These are phyloP conservation scores for Criorhina ranunculi DNA, from an alignment of 2,888 invertebrate species.

Conservation along the genomic window DNA sequence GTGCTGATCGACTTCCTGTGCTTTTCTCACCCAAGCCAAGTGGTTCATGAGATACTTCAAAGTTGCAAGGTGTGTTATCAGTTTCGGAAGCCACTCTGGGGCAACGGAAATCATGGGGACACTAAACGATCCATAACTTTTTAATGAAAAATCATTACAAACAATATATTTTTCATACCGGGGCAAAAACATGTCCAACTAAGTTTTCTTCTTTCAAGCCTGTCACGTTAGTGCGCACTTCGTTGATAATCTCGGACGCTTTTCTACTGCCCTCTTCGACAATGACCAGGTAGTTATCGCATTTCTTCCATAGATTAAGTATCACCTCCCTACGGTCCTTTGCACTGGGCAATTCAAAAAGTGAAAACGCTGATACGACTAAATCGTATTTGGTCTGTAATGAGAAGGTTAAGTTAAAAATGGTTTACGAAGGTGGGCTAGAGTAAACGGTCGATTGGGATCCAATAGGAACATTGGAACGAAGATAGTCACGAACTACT, in stretches of 20 bases:
- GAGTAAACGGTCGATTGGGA: too few relatives aligned
- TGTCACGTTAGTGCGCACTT: conserved; percentile 93
- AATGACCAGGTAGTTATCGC: conserved; percentile 91
- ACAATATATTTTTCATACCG: conserved; percentile 86
- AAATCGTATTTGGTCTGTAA: conserved; percentile 89
- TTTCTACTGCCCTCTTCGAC: conserved; percentile 93
- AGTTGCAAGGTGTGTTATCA: conserved; percentile 91
- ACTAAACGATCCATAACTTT: conserved; percentile 85
- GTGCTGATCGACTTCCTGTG: conserved; percentile 85
- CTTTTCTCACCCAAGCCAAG: conserved; percentile 85
- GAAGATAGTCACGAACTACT: too few relatives aligned
- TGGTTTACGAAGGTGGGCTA: too few relatives aligned
- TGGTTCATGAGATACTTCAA: conserved; percentile 87
- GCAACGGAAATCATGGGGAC: conserved; percentile 92
- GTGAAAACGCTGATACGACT: conserved; percentile 91
- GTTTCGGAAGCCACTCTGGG: conserved; percentile 86
- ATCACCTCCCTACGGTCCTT: conserved; percentile 89
- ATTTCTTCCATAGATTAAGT: conserved; percentile 94
- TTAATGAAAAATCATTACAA: conserved; percentile 16
- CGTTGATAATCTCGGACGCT: conserved; percentile 92
- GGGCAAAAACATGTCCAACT: conserved; percentile 89
- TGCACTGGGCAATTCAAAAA: conserved; percentile 91
- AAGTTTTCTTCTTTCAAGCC: conserved; percentile 83
- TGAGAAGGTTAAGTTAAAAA: conserved; percentile 2
- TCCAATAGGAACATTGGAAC: too few relatives aligned